These are phyloP conservation scores for Lasiurus borealis DNA, from an alignment of 2,113 vertebrate genomes.

Conservation along the genomic window DNA sequence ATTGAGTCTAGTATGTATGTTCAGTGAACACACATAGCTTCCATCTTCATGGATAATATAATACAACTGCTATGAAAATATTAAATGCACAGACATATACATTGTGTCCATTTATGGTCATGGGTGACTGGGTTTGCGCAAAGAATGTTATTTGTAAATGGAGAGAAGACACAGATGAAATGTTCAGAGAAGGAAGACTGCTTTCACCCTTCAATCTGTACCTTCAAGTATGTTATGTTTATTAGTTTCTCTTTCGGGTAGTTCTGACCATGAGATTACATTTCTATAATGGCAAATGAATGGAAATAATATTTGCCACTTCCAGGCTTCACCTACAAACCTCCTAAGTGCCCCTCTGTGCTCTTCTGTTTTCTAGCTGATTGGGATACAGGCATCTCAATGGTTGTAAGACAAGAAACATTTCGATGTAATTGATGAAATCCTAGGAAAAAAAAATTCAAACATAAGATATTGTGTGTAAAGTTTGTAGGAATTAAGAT, in stretches of 20 bases:
- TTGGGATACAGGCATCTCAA: no score
- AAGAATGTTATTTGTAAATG: not conserved
- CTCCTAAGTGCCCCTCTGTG: not conserved
- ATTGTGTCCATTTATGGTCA: not conserved
- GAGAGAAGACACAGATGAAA: no score
- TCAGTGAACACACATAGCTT: not conserved
- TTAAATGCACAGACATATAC: not conserved
- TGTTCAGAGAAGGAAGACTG: not conserved
- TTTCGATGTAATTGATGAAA: no score
- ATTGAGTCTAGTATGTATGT: not conserved
- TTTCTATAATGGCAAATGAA: not conserved
- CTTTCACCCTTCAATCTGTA: not conserved
- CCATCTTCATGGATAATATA: not conserved
- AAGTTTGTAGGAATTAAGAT: not conserved
- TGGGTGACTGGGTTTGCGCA: not conserved
- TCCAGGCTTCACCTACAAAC: not conserved
- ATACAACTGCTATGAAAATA: not conserved
- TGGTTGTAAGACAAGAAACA: no score
- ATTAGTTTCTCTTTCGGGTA: not conserved
- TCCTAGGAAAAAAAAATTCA: not conserved
- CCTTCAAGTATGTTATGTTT: not conserved
- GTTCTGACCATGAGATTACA: not conserved
- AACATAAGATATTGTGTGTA: not conserved
- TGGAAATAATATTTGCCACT: not conserved
- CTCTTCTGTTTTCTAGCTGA: no score